phyloP scores from a whole-genome alignment of 2,113 vertebrate species.

The Pterophyllum scalare region DNA sequence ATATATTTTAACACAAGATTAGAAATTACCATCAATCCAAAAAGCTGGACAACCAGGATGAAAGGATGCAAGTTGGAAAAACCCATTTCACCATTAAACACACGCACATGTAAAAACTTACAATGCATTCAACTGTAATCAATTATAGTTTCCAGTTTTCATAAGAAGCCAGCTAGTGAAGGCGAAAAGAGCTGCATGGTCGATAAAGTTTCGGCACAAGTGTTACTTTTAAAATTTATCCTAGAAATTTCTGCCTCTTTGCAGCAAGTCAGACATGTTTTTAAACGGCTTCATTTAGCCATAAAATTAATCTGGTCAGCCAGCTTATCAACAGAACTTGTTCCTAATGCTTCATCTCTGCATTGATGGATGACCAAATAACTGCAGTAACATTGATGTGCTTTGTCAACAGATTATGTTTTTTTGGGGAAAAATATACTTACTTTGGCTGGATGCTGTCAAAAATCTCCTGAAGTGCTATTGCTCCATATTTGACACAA shows the following conservation, averaged over 20 bases:
- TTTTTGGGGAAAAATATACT: conserved; percentile 60
- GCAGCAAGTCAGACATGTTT: background rate
- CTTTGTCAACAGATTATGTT: background rate
- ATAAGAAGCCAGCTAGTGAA: background rate
- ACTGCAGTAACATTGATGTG: too few species aligned
- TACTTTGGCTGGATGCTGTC: conserved; percentile 98
- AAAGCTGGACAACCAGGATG: too few species aligned
- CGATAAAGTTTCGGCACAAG: too few species aligned
- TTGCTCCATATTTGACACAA: conserved; percentile 92
- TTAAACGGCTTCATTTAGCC: too few species aligned
- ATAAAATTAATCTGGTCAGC: background rate
- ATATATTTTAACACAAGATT: too few species aligned
- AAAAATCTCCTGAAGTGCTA: conserved; percentile 96
- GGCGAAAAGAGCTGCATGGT: background rate
- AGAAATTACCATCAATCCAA: too few species aligned
- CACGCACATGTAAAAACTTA: background rate
- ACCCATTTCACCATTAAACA: too few species aligned
- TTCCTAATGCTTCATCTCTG: background rate
- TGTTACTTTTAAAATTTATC: background rate
- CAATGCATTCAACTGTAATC: background rate
- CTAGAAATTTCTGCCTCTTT: background rate
- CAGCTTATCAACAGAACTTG: background rate
- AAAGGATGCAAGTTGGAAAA: too few species aligned
- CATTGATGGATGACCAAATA: background rate
- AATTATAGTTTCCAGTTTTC: background rate